Base-by-base conservation (phyloP, 1,140 invertebrate genomes). In the Homalodisca vitripennis region DNA sequence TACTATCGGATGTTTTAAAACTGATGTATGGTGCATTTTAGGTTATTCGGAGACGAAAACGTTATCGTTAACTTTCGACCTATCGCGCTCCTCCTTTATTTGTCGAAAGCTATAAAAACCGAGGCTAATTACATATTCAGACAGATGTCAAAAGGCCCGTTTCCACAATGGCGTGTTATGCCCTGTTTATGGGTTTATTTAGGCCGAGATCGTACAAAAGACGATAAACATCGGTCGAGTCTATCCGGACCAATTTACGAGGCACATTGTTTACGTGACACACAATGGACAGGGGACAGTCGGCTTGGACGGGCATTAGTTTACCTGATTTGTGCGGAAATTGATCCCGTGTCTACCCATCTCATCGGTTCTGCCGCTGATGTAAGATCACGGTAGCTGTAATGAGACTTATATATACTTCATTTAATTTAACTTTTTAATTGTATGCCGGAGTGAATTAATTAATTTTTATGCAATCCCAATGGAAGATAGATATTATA, bases 261-360 rank as follows among this genome's bases (percentile, higher is more conserved):
- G 55, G 6, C 34, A 60, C 13, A 24, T 60, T 60, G 55, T 60
- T 3, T 29, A 60, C 55, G 55, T 60, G 22, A 26, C 3, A 26
- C 48, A 51, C 48, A 51, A 51, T 51, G 48, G 48, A 10, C 34
- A 53, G 12, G 48, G 48, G 48, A 53, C 22, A 24, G 48, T 3
- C 13, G 48, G 48, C 6, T 20, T n/a, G n/a, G n/a, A 6, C 48
- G 55, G 27, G 27, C 55, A 60, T 60, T 60, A 60, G 55, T 60
- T 60, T 60, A 60, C 55, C 55, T 60, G 55, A 60, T 60, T 60
- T 60, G 55, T 60, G 55, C 14, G 55, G 55, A 60, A 53, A 60
- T 60, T 60, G 55, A 60, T 60, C 55, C 55, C 24, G 27, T 27
- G 55, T 60, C 55, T 60, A 3, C 48, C 17, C 22, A 14, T n/a